Conservation (phyloP, 2,888 invertebrate species). For the Pimpla rufipes region DNA sequence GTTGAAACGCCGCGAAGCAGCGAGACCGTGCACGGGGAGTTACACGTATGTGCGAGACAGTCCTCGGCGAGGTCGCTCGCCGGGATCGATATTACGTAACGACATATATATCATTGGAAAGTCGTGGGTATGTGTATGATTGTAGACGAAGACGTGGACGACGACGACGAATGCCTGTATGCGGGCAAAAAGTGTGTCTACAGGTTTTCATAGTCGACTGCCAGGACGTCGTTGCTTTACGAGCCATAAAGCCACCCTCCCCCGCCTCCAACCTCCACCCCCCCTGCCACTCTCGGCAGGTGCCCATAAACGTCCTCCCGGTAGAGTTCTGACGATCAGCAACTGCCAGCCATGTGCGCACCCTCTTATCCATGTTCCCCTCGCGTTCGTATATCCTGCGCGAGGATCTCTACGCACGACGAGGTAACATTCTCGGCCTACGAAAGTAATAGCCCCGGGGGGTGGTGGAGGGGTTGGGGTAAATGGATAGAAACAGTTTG, state of each 20-base stretch:
- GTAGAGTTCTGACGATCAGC: slow-evolving; percentile 37
- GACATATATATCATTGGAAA: slow-evolving; percentile 5
- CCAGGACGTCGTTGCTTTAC: slow-evolving; percentile 55
- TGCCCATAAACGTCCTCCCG: slow-evolving; percentile 49
- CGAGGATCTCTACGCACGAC: slow-evolving; percentile 25
- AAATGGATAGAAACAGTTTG: not conserved
- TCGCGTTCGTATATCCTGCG: not conserved
- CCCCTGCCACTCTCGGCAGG: not conserved
- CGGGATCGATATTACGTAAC: slow-evolving; percentile 33
- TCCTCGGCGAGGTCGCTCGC: too few relatives aligned
- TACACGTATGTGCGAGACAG: not conserved
- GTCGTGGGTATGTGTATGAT: not conserved
- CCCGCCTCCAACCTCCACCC: not conserved
- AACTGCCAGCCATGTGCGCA: slow-evolving; percentile 18
- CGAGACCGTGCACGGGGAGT: too few relatives aligned
- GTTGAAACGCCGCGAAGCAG: slow-evolving; percentile 15
- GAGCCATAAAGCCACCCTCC: slow-evolving; percentile 54
- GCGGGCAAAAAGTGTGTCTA: slow-evolving; percentile 1
- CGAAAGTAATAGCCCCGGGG: not conserved
- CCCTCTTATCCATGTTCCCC: slow-evolving; percentile 27
- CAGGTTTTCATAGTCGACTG: slow-evolving; percentile 31
- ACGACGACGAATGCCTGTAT: not conserved
- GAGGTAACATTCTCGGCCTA: not conserved
- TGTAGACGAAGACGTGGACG: not conserved
- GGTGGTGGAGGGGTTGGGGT: too few relatives aligned